A percentile compares a stretch with the other conserved stretches of the same genome.
phyloP scores from a whole-genome alignment of 2,113 vertebrate genomes.

The Tretioscincus oriximinensis region DNA sequence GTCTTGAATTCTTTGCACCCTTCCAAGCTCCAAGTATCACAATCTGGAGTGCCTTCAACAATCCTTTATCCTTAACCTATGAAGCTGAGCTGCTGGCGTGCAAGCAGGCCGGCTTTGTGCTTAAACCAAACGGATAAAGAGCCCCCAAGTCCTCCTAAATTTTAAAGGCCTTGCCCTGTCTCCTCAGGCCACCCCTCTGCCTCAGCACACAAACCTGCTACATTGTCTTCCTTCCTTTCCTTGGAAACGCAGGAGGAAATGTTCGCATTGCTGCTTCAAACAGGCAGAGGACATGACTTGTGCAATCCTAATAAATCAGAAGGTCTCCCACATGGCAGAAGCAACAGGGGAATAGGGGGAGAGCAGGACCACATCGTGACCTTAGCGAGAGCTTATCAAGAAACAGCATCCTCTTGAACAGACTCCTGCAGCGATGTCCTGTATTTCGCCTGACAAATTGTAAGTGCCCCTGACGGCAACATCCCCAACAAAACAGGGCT shows the following conservation, averaged over 20 bases:
- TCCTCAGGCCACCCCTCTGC: background rate
- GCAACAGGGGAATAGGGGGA: constrained; percentile 82
- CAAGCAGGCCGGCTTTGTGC: background rate
- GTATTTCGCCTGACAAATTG: constrained; percentile 85
- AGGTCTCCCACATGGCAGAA: constrained; percentile 82
- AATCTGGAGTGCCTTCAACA: background rate
- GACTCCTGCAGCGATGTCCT: constrained; percentile 80
- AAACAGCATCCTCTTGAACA: constrained; percentile 88
- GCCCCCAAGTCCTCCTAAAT: background rate
- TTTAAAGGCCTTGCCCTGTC: background rate
- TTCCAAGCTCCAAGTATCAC: too few species aligned
- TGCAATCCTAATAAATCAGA: constrained; percentile 93
- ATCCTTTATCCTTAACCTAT: background rate
- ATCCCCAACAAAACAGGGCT: constrained; percentile 80
- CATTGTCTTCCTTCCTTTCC: background rate
- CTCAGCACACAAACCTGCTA: constrained; percentile 22
- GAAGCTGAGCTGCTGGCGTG: background rate
- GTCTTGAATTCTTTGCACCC: background rate
- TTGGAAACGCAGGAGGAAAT: constrained; percentile 55
- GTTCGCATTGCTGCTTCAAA: constrained; percentile 82
- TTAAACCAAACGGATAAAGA: background rate
- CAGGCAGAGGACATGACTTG: constrained; percentile 85
- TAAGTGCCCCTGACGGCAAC: constrained; percentile 74
- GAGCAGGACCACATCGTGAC: constrained; percentile 73
- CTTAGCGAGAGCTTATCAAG: constrained; percentile 80